Evolutionary conservation across 2,888 invertebrate genomes (phyloP), one percentile per base, ranked within the genome.

Genomic region (Mongoloraphidia duomilia): DNA sequence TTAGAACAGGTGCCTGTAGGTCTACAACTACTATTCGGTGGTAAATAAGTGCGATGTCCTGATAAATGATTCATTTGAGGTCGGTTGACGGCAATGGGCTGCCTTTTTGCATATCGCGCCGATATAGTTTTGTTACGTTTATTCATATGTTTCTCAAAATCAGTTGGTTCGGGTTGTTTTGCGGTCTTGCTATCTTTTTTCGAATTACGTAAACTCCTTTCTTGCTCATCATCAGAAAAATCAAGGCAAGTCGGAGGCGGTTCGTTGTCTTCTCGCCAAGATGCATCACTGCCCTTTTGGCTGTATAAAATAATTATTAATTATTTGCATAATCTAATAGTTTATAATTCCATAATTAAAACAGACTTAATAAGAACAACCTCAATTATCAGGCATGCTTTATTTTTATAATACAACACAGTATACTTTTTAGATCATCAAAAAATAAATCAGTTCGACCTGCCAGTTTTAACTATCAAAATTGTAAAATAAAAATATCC

Each of bases 201-300:
- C 26, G 26, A 26, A 26, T 26, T 3, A 26, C 26, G 26, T 6
- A 26, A 3, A 26, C 12, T 50, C 10, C 77, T 72, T 61, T 93
- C 93, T 51, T 82, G 77, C 59, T 94, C 94, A 62, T 94, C 94
- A 63, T 93, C 93, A 0, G 93, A 94, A 66, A 77, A 92, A 34
- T 91, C 91, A 1, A 80, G 57, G 54, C 75, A 77, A 58, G 75
- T 74, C 1, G 73, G 68, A 0, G 92, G 92, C 11, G 82, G 78
- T 64, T 94, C 94, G 41, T 80, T 68, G 63, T 91, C 87, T 62
- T 88, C 75, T 56, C 82, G 75, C 84, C 90, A 92, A 1, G 89
- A 86, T 1, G 92, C 92, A 71, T 95, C 94, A 1, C 83, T 84
- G 6, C 91, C 93, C 67, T 82, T 86, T 49, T 80, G 65, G 64